A percentile compares a stretch with the other conserved stretches of the same genome.
phyloP scores from a whole-genome alignment of 2,113 vertebrate species.

The Ia io region DNA sequence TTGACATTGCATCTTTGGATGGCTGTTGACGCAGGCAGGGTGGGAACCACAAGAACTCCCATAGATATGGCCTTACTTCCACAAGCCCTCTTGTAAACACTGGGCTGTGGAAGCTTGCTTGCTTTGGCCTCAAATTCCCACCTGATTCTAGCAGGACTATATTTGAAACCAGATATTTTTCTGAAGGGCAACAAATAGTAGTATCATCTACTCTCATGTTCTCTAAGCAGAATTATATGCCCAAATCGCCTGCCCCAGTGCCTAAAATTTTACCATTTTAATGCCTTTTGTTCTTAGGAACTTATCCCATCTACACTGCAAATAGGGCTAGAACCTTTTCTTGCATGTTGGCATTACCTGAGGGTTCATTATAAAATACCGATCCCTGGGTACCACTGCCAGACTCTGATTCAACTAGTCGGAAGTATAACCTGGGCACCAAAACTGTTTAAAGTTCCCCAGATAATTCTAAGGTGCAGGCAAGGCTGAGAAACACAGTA shows the following conservation, averaged over 20 bases:
- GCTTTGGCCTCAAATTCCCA: background rate
- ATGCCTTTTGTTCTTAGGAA: background rate
- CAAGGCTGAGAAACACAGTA: background rate
- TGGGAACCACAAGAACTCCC: background rate
- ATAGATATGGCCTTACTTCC: background rate
- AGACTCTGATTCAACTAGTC: background rate
- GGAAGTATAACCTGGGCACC: background rate
- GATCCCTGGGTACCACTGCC: background rate
- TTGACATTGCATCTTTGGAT: background rate
- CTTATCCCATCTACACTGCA: background rate
- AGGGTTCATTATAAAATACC: background rate
- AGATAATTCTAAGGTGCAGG: background rate
- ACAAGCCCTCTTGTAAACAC: background rate
- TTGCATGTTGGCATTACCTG: background rate
- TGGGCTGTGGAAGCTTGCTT: too few species aligned
- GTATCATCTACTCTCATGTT: background rate
- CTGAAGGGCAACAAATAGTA: background rate
- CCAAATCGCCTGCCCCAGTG: background rate
- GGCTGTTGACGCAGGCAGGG: background rate
- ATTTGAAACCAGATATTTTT: background rate
- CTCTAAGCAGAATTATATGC: background rate
- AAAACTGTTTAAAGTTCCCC: background rate
- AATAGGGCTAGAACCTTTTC: background rate
- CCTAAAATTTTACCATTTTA: background rate
- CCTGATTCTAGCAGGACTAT: background rate